Conservation (phyloP, 1,140 invertebrate genomes). For the Zaprionus taronus region DNA sequence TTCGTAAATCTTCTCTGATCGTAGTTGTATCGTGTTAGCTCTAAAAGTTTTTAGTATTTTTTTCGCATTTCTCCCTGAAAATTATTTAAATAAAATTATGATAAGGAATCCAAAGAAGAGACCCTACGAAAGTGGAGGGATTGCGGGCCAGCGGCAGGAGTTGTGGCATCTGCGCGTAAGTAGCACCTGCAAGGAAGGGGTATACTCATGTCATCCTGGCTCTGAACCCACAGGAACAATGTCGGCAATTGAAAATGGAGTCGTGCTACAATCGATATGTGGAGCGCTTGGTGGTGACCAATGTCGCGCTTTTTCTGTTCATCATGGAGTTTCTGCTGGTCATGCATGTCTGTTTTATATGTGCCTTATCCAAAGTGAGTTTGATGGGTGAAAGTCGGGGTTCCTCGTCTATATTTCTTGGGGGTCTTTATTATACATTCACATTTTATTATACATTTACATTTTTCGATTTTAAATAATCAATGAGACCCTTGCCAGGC, state of each 20-base stretch:
- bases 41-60: neutral
- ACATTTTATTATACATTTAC: too few species aligned
- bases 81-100: neutral
- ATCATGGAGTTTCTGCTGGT: constrained; percentile 31
- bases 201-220: neutral
- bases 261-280: constrained; percentile 19
- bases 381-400: too few species aligned
- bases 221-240: constrained; percentile 22
- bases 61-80: neutral
- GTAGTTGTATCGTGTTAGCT: neutral
- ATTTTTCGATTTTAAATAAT: too few species aligned
- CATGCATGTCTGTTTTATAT: constrained; percentile 12
- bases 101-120: neutral
- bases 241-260: constrained; percentile 17
- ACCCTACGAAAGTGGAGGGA: neutral
- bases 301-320: constrained; percentile 27
- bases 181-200: neutral
- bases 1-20: neutral
- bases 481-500: too few species aligned
- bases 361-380: constrained; percentile 13
- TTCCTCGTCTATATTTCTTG: too few species aligned
- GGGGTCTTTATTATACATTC: too few species aligned
- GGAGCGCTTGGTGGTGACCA: constrained; percentile 25
- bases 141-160: neutral
- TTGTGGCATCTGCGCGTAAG: neutral